Base-by-base conservation (phyloP, 2,888 invertebrate species). In the Labia minor region DNA sequence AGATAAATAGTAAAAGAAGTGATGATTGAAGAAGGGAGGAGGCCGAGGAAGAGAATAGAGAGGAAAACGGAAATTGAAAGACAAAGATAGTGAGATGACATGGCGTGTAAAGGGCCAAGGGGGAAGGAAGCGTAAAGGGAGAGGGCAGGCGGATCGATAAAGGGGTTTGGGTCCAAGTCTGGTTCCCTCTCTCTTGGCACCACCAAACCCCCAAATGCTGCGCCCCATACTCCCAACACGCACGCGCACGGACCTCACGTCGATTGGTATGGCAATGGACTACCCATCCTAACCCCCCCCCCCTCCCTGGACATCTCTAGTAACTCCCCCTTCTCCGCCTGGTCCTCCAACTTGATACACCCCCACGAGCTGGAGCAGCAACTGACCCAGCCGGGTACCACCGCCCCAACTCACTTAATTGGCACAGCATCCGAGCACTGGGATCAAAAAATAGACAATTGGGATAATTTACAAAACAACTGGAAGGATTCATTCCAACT, bases 11-110 rank as follows among this genome's bases (percentile, higher is more conserved):
- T 8, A 26, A 26, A 26, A 26, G 26, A 26, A 26, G 26, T 26
- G 26, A 26, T 26, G 26, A 26, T 26, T 26, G 26, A 26, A 26
- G 26, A 26, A 26, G 26, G 26, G 26, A 26, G 26, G 26, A 26
- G 26, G 26, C 26, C 8, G 49, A n/a, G 14, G 49, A 49, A 14
- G 14, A 49, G 6, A 16, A 14, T n/a, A 49, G 49, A 49, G 14
- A 49, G 49, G 49, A 49, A 49, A 49, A 49, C 49, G 49, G 49
- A 49, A 49, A 49, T 49, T 49, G 49, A 49, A 49, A 49, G 49
- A 49, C 49, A 49, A 49, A 49, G 49, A 49, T 49, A 49, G 49
- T 49, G 49, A 49, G 49, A 49, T 49, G 49, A 49, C 49, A 49
- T 49, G 49, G 49, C 49, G 49, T 49, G 49, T 49, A 49, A 49